Conservation (phyloP, 2,113 vertebrate genomes). For the Anoplopoma fimbria region DNA sequence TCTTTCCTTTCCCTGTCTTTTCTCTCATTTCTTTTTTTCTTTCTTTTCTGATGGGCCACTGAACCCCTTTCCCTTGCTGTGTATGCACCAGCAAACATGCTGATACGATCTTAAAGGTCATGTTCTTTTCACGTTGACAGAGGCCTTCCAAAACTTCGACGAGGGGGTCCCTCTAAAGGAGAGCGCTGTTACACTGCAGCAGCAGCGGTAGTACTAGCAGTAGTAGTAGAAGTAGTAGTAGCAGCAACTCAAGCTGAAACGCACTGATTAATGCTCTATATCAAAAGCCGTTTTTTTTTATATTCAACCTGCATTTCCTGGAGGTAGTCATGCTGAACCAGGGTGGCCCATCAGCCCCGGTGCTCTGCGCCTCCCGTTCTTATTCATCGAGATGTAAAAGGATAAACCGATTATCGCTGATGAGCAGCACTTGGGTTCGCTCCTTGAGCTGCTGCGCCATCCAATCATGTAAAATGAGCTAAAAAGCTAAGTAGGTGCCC, state of each 20-base stretch:
- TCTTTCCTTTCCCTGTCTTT: slow-evolving; percentile 61
- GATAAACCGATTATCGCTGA: slow-evolving; percentile 70
- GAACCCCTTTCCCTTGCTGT: slow-evolving; percentile 92
- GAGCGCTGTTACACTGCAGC: slow-evolving; percentile 78
- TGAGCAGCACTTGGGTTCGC: slow-evolving; percentile 51
- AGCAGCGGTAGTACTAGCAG: not conserved
- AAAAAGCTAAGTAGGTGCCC: slow-evolving; percentile 81
- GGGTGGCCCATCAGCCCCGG: slow-evolving; percentile 48
- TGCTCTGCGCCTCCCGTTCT: slow-evolving; percentile 14
- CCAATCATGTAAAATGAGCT: slow-evolving; percentile 92
- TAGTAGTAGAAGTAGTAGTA: not conserved
- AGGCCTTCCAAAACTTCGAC: slow-evolving; percentile 97
- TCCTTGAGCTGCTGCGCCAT: slow-evolving; percentile 65
- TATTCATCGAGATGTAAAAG: slow-evolving; percentile 62
- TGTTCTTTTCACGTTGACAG: slow-evolving; percentile 99
- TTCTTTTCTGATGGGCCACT: slow-evolving; percentile 88
- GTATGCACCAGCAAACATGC: slow-evolving; percentile 99
- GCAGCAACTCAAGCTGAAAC: slow-evolving; percentile 46
- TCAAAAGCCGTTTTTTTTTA: slow-evolving; percentile 70
- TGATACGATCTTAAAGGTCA: slow-evolving; percentile 99
- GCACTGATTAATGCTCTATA: slow-evolving; percentile 88
- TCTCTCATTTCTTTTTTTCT: slow-evolving; percentile 45
- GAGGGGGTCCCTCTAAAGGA: slow-evolving; percentile 92
- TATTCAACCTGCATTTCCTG: slow-evolving; percentile 69
- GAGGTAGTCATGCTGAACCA: slow-evolving; percentile 69